These are phyloP conservation scores for Cryptus viduatorius DNA, from an alignment of 2,888 invertebrate genomes.

Conservation along the genomic window DNA sequence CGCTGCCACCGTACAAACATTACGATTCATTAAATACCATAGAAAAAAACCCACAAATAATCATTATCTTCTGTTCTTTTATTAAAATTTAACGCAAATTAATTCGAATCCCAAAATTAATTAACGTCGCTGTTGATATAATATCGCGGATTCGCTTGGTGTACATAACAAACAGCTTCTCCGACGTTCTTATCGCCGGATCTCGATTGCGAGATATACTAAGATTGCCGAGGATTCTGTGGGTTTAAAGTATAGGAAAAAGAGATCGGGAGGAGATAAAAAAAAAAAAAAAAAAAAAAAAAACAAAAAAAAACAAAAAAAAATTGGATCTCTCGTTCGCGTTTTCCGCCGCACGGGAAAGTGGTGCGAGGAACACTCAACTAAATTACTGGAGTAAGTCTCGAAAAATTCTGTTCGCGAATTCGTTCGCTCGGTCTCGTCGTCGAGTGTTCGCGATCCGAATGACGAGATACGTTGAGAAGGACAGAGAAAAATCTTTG, in stretches of 20 bases:
- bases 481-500: neutral
- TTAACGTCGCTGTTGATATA: neutral
- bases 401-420: neutral
- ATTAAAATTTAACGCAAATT: neutral
- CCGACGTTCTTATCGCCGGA: neutral
- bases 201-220: conserved; percentile 12
- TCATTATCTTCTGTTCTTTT: neutral
- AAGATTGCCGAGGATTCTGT: conserved; percentile 12
- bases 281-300: neutral
- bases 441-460: conserved; percentile 7
- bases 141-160: neutral
- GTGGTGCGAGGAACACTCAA: conserved; percentile 44
- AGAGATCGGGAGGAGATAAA: conserved; percentile 2
- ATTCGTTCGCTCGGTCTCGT: neutral
- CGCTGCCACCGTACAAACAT: conserved; percentile 20
- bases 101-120: neutral
- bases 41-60: neutral
- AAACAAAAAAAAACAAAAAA: neutral
- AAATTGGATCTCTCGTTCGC: conserved; percentile 17
- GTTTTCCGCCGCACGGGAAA: conserved; percentile 1
- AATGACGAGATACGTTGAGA: conserved; percentile 4
- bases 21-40: conserved; percentile 14
- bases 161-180: neutral
- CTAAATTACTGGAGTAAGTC: conserved; percentile 31
- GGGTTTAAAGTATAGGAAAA: neutral